Conservation (phyloP, 2,113 vertebrate genomes). For the Xyrauchen texanus region DNA sequence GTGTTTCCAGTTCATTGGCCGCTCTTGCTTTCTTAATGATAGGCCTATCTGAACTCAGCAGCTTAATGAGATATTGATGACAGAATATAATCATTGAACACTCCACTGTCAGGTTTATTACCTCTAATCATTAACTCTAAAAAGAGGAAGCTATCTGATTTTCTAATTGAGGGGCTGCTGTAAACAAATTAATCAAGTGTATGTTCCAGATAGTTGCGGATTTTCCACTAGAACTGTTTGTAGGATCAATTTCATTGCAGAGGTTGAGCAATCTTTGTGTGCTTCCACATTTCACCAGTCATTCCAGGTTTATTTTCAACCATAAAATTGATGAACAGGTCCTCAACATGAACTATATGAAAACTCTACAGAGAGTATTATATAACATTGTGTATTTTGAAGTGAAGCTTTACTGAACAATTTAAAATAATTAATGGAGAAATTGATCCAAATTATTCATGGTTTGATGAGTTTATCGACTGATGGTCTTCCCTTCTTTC, state of each 20-base stretch:
- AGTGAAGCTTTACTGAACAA: background rate
- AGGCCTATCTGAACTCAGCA: too few relatives aligned
- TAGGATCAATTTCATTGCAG: conserved; percentile 31
- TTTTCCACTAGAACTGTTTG: background rate
- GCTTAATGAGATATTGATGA: too few relatives aligned
- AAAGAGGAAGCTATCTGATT: conserved; percentile 21
- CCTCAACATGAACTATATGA: background rate
- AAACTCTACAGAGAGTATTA: background rate
- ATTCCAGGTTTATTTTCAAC: too few relatives aligned
- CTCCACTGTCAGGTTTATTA: too few relatives aligned
- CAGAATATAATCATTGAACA: too few relatives aligned
- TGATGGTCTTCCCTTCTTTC: background rate
- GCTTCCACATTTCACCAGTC: background rate
- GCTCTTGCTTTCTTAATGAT: too few relatives aligned
- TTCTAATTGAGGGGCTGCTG: background rate
- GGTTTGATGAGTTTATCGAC: background rate
- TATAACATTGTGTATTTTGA: background rate
- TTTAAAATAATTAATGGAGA: background rate
- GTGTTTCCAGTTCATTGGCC: too few relatives aligned
- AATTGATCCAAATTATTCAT: background rate
- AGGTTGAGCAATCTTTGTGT: background rate
- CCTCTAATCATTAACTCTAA: too few relatives aligned
- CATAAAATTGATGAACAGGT: too few relatives aligned
- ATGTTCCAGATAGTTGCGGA: background rate
- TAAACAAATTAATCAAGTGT: conserved; percentile 31